Conservation (phyloP, 2,888 invertebrate genomes). For the Drosophila eohydei region DNA sequence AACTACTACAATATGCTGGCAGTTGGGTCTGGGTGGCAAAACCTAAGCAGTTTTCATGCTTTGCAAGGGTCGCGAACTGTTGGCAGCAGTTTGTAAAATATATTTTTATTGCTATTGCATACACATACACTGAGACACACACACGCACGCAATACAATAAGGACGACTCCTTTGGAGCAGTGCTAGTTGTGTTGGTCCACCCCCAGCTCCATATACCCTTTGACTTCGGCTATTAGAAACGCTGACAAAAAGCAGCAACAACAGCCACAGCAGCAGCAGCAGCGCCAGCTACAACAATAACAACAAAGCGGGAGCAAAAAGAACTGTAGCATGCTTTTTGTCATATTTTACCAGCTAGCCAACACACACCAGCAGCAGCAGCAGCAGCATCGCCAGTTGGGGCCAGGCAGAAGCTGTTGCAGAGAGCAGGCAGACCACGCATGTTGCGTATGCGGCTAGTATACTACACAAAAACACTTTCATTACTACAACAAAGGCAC, state of each 20-base stretch:
- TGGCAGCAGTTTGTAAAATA: conserved; percentile 81
- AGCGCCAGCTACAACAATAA: conserved; percentile 8
- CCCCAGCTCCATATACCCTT: conserved; percentile 48
- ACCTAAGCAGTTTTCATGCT: conserved; percentile 77
- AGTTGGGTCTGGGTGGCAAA: conserved; percentile 33
- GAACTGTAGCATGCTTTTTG: conserved; percentile 76
- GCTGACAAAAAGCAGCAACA: conserved; percentile 66
- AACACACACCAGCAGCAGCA: conserved; percentile 35
- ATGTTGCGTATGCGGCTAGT: conserved; percentile 76
- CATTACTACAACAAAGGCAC: conserved; percentile 60
- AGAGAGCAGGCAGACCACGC: conserved; percentile 54
- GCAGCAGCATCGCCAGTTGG: conserved; percentile 43
- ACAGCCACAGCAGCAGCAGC: conserved; percentile 23
- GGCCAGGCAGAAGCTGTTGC: conserved; percentile 22
- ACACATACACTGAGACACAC: conserved; percentile 38
- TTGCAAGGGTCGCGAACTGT: conserved; percentile 57
- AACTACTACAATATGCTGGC: conserved; percentile 29
- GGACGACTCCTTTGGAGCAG: conserved; percentile 30
- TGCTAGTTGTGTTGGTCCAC: conserved; percentile 10
- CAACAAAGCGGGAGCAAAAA: conserved; percentile 40
- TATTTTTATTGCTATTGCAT: conserved; percentile 81
- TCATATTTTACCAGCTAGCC: conserved; percentile 74
- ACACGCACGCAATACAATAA: conserved; percentile 34
- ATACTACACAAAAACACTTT: conserved; percentile 77
- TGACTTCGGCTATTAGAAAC: conserved; percentile 77